Evolutionary conservation across 2,888 invertebrate genomes (phyloP), one percentile per base, ranked within the genome.

Genomic region (Cantharis lateralis): DNA sequence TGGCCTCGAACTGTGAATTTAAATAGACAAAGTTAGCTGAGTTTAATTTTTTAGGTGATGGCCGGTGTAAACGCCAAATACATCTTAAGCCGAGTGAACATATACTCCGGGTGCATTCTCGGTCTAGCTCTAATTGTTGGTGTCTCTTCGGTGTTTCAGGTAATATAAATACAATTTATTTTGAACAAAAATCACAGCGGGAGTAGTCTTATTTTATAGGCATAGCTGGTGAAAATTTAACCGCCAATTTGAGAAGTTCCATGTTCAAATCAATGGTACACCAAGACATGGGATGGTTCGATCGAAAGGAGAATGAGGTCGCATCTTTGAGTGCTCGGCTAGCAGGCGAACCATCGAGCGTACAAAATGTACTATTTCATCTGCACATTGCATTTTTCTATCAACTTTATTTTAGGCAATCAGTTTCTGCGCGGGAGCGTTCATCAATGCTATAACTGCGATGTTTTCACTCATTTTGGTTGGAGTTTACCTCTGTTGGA

Each of bases 311-410:
- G 63, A 94, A 95, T 84, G 92, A 93, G 1, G 93, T 93, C 0
- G 95, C 95, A 1, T 93, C 94, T 2, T 88, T 95, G 0, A 94
- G 94, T 83, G 92, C 95, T 1, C 90, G 92, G 75, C 89, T 96
- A 7, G 93, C 95, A 0, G 93, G 93, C 0, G 95, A 95, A 88
- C 94, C 95, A 0, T 92, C 95, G 0, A 91, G 92, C 72, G 93
- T 95, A 0, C 95, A 95, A 89, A 95, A 95, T 95, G 95, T 20
- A n/a, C n/a, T n/a, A n/a, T n/a, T n/a, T n/a, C n/a, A n/a, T n/a
- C n/a, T n/a, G n/a, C n/a, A n/a, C n/a, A n/a, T n/a, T 5, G 3
- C 0, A 5, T 1, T 20, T 20, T 20, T 5, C 20, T 20, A 5
- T 20, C 20, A 20, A 20, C 20, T 20, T 20, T 20, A 5, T 20